phyloP scores from a whole-genome alignment of 2,797 vertebrate species.

The Zalophus californianus region DNA sequence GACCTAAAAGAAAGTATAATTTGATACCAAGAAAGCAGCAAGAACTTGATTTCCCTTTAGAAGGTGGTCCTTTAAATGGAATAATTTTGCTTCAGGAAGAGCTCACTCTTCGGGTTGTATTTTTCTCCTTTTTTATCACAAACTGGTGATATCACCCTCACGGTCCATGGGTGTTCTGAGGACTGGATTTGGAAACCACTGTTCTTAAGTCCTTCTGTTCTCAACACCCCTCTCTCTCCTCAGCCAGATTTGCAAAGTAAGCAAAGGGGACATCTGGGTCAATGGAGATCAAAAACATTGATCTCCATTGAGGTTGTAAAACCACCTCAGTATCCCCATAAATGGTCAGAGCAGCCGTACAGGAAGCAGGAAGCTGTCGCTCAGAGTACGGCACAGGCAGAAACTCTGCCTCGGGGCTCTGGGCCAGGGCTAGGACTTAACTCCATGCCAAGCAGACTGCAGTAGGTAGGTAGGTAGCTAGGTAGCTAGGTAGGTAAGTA shows the following conservation, averaged over 20 bases:
- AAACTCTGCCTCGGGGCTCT: neutral
- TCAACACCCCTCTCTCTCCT: neutral
- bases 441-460: neutral
- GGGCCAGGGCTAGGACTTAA: neutral
- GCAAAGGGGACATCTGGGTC: neutral
- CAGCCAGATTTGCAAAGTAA: neutral
- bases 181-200: neutral
- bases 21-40: neutral
- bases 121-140: neutral
- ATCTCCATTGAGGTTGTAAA: too few relatives aligned
- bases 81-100: conserved; percentile 13
- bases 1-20: neutral
- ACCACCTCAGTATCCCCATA: neutral
- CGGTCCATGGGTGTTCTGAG: neutral
- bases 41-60: conserved; percentile 1
- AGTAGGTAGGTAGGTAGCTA: neutral
- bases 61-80: neutral
- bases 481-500: too few relatives aligned
- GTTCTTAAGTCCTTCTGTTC: neutral
- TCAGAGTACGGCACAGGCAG: neutral
- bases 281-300: neutral
- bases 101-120: neutral
- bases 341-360: neutral
- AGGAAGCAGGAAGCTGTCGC: neutral
- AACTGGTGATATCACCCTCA: neutral